Evolutionary conservation across 2,113 vertebrate genomes (phyloP), one percentile per base, ranked within the genome.

Genomic region (Coturnix japonica): DNA sequence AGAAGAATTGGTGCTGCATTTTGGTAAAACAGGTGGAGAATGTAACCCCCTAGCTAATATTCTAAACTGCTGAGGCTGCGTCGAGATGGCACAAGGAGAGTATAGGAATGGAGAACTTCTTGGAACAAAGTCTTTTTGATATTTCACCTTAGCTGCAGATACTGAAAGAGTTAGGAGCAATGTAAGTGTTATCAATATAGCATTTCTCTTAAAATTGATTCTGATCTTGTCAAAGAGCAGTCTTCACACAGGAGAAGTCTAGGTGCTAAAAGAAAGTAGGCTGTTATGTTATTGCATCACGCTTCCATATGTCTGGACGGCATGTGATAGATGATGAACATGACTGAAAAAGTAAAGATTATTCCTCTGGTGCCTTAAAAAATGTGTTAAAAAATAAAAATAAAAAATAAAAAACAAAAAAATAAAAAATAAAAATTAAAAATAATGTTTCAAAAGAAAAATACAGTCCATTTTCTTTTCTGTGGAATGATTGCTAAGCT

Each of bases 281-380:
- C 94, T 91, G 44, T 85, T 85, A 67, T 94, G 60, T 49, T 91
- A 81, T 94, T 94, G 89, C 11, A 76, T 25, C 59, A 22, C 33
- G 64, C 89, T 73, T 94, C 69, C 75, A 87, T 89, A 89, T 83
- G 72, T 51, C 80, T 93, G 66, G 54, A 81, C 88, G 81, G 5
- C 39, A 66, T 87, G 26, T 54, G 82, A 86, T 60, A 92, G 81
- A 93, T 61, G 64, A 85, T 83, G 57, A 81, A 64, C 44, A 72
- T 60, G 23, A 46, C 41, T 43, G 25, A 51, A 78, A 66, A 41
- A 80, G 35, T 69, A 53, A 19, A 25, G 44, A 49, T 57, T 56
- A 80, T 71, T 94, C 94, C 77, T 90, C 90, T 72, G 91, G 49
- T 37, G 46, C 22, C 85, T 96, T 16, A 28, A 28, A 53, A 51